phyloP scores from a whole-genome alignment of 2,797 vertebrate genomes.

The Prunella strophiata region DNA sequence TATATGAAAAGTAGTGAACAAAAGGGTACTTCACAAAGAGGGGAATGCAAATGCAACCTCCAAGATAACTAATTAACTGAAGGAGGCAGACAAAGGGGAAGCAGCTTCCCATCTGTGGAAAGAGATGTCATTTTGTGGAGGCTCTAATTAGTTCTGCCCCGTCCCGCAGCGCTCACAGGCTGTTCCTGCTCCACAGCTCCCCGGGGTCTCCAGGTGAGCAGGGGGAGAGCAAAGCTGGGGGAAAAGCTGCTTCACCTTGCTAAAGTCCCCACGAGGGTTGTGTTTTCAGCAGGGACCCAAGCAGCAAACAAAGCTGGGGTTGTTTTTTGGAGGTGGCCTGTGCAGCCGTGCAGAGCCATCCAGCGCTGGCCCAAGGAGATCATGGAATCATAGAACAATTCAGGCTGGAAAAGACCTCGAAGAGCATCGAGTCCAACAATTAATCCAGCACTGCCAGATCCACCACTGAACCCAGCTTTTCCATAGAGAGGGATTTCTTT shows the following conservation, averaged over 20 bases:
- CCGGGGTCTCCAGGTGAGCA: background rate
- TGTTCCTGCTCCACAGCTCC: background rate
- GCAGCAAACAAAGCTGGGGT: background rate
- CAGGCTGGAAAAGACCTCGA: background rate
- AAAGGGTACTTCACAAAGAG: constrained; percentile 31
- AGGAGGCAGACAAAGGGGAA: constrained; percentile 4
- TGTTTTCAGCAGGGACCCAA: background rate
- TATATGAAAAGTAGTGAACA: constrained; percentile 37
- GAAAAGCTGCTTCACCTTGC: background rate
- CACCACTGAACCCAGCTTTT: background rate
- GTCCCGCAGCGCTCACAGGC: background rate
- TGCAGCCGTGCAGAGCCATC: background rate
- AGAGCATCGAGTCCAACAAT: background rate
- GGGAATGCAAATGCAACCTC: constrained; percentile 40
- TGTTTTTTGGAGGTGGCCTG: background rate
- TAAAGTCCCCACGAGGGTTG: rapidly evolving
- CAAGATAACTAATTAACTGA: constrained; percentile 47
- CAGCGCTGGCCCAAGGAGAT: rapidly evolving
- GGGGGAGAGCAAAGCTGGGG: background rate
- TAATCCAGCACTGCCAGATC: background rate
- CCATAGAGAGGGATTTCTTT: background rate
- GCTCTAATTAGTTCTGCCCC: constrained; percentile 40
- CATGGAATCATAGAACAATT: background rate
- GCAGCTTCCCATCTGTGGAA: constrained; percentile 32
- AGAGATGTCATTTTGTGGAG: constrained; percentile 29